Base-by-base conservation (phyloP, 1,140 invertebrate genomes). In the Ephestia elutella region DNA sequence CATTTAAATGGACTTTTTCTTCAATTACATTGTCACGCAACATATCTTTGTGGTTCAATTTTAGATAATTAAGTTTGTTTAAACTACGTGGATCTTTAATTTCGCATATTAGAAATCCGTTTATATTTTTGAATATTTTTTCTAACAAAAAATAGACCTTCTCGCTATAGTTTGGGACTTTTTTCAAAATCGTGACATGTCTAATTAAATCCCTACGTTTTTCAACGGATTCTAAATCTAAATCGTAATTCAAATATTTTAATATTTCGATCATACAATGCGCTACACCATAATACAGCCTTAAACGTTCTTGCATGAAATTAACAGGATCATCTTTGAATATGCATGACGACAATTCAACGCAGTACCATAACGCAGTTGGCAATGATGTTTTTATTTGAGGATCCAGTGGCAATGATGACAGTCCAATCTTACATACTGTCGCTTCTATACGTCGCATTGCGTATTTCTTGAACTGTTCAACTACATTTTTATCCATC, bases 401-500 rank as follows among this genome's bases (percentile, higher is more conserved):
- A 51, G 72, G 72, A 49, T 75, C 70, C n/a, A 75, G 49, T 7
- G 72, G 72, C 32, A 72, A 58, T n/a, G 69, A 65, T 15, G 70
- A 66, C 11, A 75, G 54, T 5, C 63, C 72, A 51, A 75, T 72
- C 51, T 65, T 70, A 38, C 70, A 73, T 5, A 58, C 50, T 32
- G 70, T 68, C 2, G 15, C 30, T 48, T 56, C 63, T 4, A 75
- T 60, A 49, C 73, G 67, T 57, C 70, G 55, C 62, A 75, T 57
- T 2, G 51, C 44, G 21, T 75, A 75, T 17, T 68, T 66, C 19
- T 69, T 75, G 11, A 75, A 70, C 28, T 65, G 62, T 54, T 72
- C 64, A 8, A 70, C 58, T 2, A 75, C 64, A 49, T 75, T 75
- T 63, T 35, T 61, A 48, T 75, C 70, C 73, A 75, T 75, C 73